Conservation (phyloP, 2,797 vertebrate species). For the Semotilus atromaculatus region DNA sequence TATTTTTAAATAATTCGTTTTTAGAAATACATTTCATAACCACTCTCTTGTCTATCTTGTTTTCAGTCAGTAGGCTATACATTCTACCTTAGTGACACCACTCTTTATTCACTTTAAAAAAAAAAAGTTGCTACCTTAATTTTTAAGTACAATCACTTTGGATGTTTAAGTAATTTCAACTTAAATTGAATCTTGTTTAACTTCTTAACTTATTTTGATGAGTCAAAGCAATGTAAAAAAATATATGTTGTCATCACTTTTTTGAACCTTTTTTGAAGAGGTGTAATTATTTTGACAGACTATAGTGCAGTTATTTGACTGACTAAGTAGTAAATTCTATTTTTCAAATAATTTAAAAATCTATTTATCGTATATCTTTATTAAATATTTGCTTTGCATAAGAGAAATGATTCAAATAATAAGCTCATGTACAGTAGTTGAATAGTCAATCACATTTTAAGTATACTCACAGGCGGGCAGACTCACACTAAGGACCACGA, state of each 20-base stretch:
- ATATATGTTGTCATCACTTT: too few relatives aligned
- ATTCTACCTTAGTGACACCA: too few relatives aligned
- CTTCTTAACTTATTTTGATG: too few relatives aligned
- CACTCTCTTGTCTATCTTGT: neutral
- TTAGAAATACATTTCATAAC: neutral
- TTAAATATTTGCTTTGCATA: neutral
- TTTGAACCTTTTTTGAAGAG: neutral
- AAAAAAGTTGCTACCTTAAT: too few relatives aligned
- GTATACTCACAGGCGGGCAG: slow-evolving; percentile 19
- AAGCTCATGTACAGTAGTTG: neutral
- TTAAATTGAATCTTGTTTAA: too few relatives aligned
- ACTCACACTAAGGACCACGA: slow-evolving; percentile 22
- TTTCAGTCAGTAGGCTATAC: neutral
- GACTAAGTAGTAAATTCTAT: neutral
- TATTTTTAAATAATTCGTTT: neutral
- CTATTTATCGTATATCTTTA: neutral
- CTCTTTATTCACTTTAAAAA: too few relatives aligned
- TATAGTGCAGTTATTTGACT: neutral
- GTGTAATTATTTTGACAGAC: too few relatives aligned
- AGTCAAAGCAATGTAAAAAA: too few relatives aligned
- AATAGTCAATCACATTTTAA: neutral
- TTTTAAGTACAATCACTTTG: too few relatives aligned
- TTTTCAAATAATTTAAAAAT: neutral
- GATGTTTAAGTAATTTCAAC: too few relatives aligned
- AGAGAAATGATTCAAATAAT: neutral